phyloP scores from a whole-genome alignment of 2,113 vertebrate species.

The Reinhardtius hippoglossoides region DNA sequence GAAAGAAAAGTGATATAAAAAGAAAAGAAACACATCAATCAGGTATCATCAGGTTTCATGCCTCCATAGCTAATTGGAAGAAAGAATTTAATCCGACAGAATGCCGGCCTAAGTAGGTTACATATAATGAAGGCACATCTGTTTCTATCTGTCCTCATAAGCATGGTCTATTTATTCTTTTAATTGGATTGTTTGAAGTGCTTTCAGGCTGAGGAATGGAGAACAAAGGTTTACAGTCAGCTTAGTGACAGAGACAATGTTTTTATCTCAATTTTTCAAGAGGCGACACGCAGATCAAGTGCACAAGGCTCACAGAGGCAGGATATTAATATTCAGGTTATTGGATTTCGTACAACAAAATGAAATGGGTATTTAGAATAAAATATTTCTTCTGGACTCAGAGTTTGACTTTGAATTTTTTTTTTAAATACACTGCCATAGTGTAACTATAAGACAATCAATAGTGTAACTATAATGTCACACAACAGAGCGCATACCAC shows the following conservation, averaged over 20 bases:
- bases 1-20: neutral
- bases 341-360: too few species aligned
- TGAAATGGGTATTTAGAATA: too few species aligned
- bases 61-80: constrained; percentile 22
- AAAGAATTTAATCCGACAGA: constrained; percentile 22
- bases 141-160: constrained; percentile 53
- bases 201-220: constrained; percentile 4
- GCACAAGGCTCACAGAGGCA: too few species aligned
- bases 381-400: too few species aligned
- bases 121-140: constrained; percentile 60
- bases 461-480: too few species aligned
- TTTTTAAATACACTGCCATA: too few species aligned
- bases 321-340: too few species aligned
- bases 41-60: constrained; percentile 2
- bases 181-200: constrained; percentile 46
- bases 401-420: too few species aligned
- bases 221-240: constrained; percentile 3
- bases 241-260: neutral
- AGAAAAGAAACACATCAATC: constrained; percentile 7
- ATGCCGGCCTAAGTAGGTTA: constrained; percentile 39
- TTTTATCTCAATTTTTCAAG: too few species aligned
- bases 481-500: too few species aligned
- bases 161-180: constrained; percentile 48
- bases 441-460: too few species aligned
- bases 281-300: too few species aligned